Percentiles rank a stretch among this genome's conserved stretches.
Evolutionary conservation across 2,797 vertebrate species (phyloP).

Genomic region (Ibycter americanus): DNA sequence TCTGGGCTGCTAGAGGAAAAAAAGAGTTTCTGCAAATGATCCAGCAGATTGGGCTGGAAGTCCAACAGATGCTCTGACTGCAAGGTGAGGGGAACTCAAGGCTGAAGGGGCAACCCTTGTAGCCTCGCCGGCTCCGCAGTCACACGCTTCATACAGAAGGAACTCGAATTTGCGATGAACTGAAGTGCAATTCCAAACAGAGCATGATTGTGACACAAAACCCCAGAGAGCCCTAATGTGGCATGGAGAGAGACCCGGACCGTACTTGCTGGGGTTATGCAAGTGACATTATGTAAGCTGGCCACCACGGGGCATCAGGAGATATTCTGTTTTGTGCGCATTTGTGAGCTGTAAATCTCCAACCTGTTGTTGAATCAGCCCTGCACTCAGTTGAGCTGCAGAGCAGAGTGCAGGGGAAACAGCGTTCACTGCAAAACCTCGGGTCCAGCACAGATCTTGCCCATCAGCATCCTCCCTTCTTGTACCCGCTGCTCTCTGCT

Average conservation of each 20-base stretch:
- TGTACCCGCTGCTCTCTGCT: not conserved
- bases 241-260: not conserved
- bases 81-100: not conserved
- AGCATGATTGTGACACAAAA: not conserved
- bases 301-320: not conserved
- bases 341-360: not conserved
- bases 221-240: not conserved
- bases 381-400: fast-evolving
- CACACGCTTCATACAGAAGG: not conserved
- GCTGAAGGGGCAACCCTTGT: not conserved
- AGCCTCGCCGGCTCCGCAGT: not conserved
- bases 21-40: not conserved
- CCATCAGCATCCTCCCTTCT: not conserved
- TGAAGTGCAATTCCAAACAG: not conserved
- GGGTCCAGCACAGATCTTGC: not conserved
- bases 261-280: not conserved
- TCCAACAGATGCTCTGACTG: not conserved
- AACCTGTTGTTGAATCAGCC: fast-evolving
- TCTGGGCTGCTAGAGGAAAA: not conserved
- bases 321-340: not conserved
- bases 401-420: not conserved
- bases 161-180: not conserved
- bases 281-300: not conserved
- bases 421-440: fast-evolving
- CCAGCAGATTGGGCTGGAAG: not conserved